Base-by-base conservation (phyloP, 2,888 invertebrate genomes). In the Zygaena filipendulae region DNA sequence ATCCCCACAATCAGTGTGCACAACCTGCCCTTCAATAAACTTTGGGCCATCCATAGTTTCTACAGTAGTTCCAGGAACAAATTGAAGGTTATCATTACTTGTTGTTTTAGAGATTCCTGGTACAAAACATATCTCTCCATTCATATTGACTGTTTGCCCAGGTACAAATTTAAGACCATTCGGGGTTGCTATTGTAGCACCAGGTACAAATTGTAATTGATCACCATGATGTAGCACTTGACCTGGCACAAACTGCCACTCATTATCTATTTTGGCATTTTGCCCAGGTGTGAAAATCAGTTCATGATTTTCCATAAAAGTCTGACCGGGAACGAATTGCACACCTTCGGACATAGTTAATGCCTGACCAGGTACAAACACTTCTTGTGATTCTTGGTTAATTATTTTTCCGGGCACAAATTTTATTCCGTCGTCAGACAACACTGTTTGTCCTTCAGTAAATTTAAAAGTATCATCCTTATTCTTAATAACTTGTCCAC, bases 241-340 rank as follows among this genome's bases (percentile, higher is more conserved):
- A 0, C 87, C 87, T 2, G 86, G 86, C 13, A 87, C 69, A 42
- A 87, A 87, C 41, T 85, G 83, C 84, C 84, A 85, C 32, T 81
- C 82, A 30, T 75, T 64, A 25, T 74, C 66, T 21, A 77, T 63
- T 27, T 70, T 69, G 2, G 83, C 63, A 39, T 84, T 84, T 55
- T 86, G 86, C 9, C 87, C 88, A 1, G 87, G 84, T 6, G 85
- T 82, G 43, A 87, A 87, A 35, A 70, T 80, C 18, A 71, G 64
- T 18, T 71, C 77, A 29, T 60, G 62, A 8, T 63, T 71, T 27
- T 82, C 68, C 25, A 74, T 66, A 8, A 83, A 72, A 40, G 83
- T 85, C 58, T 86, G 86, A 2, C 87, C 88, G 4, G 85, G 84
- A 21, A 87, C 59, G 52, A 87, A 87, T 35, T 82, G 82, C 10